These are phyloP conservation scores for Cartodere bifasciata DNA, from an alignment of 2,888 invertebrate species.

Conservation along the genomic window DNA sequence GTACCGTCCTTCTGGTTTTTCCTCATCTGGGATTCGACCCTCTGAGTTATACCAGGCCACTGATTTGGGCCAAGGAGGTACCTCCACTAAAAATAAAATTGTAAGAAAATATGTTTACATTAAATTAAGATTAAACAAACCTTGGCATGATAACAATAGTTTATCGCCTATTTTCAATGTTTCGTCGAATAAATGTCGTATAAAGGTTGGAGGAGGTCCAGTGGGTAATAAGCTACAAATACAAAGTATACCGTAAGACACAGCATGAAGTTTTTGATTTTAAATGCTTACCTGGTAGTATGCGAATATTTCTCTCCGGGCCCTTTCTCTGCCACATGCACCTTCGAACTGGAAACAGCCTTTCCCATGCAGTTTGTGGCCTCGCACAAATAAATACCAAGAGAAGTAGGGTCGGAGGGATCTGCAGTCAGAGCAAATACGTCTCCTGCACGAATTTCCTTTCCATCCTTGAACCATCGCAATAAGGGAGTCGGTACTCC, in stretches of 20 bases:
- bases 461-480: slow-evolving; percentile 70
- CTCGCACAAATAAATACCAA: slow-evolving; percentile 80
- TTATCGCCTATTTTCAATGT: slow-evolving; percentile 68
- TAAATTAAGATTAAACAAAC: too few relatives aligned
- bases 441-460: slow-evolving; percentile 81
- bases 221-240: slow-evolving; percentile 38
- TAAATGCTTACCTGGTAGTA: slow-evolving; percentile 44
- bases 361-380: slow-evolving; percentile 83
- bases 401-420: slow-evolving; percentile 70
- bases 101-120: too few relatives aligned
- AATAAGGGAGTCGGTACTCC: slow-evolving; percentile 70
- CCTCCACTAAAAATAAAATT: slow-evolving; percentile 45
- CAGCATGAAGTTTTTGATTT: background rate
- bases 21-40: slow-evolving; percentile 57
- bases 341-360: slow-evolving; percentile 69
- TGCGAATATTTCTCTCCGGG: slow-evolving; percentile 59
- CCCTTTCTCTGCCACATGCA: slow-evolving; percentile 65
- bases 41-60: slow-evolving; percentile 81
- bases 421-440: slow-evolving; percentile 78
- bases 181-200: slow-evolving; percentile 59
- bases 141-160: slow-evolving; percentile 61
- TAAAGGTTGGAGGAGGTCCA: slow-evolving; percentile 69
- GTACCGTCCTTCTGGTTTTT: slow-evolving; percentile 47
- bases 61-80: slow-evolving; percentile 74
- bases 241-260: slow-evolving; percentile 1